Evolutionary conservation across 2,113 vertebrate species (phyloP).

Genomic region (Promerops cafer): DNA sequence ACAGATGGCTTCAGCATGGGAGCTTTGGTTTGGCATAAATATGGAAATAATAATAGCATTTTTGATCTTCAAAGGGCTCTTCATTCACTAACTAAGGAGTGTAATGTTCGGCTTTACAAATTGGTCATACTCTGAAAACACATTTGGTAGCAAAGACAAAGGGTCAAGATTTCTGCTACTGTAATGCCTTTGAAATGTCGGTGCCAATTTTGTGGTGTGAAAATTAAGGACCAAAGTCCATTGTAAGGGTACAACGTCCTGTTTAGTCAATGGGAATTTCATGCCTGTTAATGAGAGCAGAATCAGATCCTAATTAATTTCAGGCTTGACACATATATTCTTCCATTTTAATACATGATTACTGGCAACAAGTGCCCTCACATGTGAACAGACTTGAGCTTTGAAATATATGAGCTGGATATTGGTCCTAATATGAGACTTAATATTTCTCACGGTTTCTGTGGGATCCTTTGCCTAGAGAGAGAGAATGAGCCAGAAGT

Average conservation of each 20-base stretch:
- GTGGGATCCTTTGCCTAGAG: not conserved
- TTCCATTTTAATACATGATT: not conserved
- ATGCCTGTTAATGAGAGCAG: not conserved
- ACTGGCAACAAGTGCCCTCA: not conserved
- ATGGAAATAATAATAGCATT: slow-evolving; percentile 13
- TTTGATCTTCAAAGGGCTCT: slow-evolving; percentile 49
- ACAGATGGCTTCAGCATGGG: slow-evolving; percentile 16
- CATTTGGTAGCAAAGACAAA: slow-evolving; percentile 26
- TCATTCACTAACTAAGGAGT: not conserved
- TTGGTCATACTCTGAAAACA: slow-evolving; percentile 14
- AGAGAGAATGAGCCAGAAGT: not conserved
- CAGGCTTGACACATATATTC: not conserved
- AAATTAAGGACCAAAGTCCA: not conserved
- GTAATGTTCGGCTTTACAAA: not conserved
- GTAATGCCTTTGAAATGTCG: not conserved
- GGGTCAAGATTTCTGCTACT: slow-evolving; percentile 29
- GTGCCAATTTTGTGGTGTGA: not conserved
- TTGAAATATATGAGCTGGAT: not conserved
- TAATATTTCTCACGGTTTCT: not conserved
- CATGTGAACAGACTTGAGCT: not conserved
- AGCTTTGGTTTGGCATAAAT: not conserved
- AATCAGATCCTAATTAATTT: slow-evolving; percentile 28
- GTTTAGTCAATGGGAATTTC: not conserved
- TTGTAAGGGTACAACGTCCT: not conserved
- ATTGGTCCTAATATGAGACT: not conserved